Percentiles rank a stretch among this genome's conserved stretches.
phyloP scores from a whole-genome alignment of 2,113 vertebrate genomes.

The Nannobrachium achirus region DNA sequence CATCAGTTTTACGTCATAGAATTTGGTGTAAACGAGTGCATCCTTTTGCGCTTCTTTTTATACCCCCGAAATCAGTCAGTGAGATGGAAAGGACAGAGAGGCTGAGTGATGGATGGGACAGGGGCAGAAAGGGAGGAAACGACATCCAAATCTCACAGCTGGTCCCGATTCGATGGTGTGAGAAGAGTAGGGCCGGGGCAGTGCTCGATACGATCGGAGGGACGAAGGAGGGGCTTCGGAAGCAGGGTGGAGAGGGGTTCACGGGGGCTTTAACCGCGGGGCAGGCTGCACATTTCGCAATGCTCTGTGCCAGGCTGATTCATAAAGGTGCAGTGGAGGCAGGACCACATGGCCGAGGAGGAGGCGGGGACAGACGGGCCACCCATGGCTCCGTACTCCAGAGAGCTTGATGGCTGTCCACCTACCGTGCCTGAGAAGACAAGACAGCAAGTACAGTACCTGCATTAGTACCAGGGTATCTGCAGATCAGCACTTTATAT shows the following conservation, averaged over 20 bases:
- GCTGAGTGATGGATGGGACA: conserved; percentile 2
- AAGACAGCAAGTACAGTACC: not conserved
- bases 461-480: not conserved
- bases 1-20: conserved; percentile 48
- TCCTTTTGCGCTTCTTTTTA: conserved; percentile 28
- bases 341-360: conserved; percentile 93
- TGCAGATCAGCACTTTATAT: no score
- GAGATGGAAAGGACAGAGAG: conserved; percentile 28
- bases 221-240: not conserved
- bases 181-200: not conserved
- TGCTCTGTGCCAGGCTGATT: conserved; percentile 97
- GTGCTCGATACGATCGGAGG: conserved; percentile 11
- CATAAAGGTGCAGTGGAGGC: conserved; percentile 98
- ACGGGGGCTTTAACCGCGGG: conserved; percentile 81
- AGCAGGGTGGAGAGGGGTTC: not conserved
- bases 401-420: conserved; percentile 86
- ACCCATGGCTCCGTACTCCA: conserved; percentile 87
- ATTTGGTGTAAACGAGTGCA: conserved; percentile 54
- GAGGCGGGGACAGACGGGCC: conserved; percentile 76
- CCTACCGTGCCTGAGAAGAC: conserved; percentile 88
- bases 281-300: conserved; percentile 99
- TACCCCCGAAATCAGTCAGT: conserved; percentile 49
- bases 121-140: not conserved
- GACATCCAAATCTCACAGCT: conserved; percentile 50
- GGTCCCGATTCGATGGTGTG: conserved; percentile 53